Conservation (phyloP, 1,140 invertebrate genomes). For the Leguminivora glycinivorella region DNA sequence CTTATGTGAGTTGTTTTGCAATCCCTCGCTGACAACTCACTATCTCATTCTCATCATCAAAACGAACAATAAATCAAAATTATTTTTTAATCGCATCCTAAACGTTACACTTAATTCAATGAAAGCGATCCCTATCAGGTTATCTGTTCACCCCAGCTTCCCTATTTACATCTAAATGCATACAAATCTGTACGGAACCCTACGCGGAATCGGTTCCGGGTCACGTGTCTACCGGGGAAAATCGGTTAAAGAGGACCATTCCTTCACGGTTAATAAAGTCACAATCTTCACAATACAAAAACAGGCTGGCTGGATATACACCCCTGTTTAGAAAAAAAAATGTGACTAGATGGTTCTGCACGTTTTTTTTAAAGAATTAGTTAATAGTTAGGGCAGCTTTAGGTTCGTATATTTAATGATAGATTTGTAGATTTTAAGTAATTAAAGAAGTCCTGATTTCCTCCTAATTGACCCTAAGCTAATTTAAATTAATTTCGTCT, state of each 20-base stretch:
- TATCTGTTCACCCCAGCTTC: constrained; percentile 63
- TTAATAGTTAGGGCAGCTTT: background rate
- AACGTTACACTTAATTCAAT: constrained; percentile 71
- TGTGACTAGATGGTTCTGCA: constrained; percentile 28
- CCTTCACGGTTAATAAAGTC: constrained; percentile 75
- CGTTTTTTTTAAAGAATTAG: background rate
- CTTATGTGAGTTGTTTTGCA: background rate
- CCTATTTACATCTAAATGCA: constrained; percentile 74
- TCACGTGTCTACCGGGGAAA: constrained; percentile 72
- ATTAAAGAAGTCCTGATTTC: background rate
- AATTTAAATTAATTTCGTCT: no score
- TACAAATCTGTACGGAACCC: constrained; percentile 67
- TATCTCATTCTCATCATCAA: constrained; percentile 15
- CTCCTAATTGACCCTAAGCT: no score
- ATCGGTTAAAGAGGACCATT: constrained; percentile 69
- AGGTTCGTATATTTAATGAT: no score
- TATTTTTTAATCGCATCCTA: constrained; percentile 45
- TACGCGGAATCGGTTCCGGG: constrained; percentile 67
- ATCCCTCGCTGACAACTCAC: background rate
- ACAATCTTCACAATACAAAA: constrained; percentile 73
- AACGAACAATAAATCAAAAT: constrained; percentile 34
- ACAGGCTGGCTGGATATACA: constrained; percentile 53
- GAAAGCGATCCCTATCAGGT: constrained; percentile 64
- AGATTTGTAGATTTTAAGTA: background rate
- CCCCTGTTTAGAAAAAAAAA: constrained; percentile 52